Base-by-base conservation (phyloP, 1,140 invertebrate genomes). In the Orussus abietinus region DNA sequence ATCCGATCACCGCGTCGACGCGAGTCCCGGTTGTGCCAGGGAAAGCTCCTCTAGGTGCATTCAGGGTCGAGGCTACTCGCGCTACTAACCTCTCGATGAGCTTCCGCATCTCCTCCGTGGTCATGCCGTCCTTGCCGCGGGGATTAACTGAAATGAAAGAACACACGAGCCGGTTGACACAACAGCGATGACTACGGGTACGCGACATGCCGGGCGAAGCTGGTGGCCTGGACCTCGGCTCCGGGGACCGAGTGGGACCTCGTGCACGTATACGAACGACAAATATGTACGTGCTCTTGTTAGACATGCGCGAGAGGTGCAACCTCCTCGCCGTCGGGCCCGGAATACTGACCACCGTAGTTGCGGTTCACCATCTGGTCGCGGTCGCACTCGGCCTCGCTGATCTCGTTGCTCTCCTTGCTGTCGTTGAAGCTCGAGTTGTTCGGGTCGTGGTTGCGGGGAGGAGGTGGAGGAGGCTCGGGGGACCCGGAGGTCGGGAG, bases 81-180 rank as follows among this genome's bases (percentile, higher is more conserved):
- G 53, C 54, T 76, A 82, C 79, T 90, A 81, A 92, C 89, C 88
- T 92, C 82, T 93, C 90, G 78, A 93, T 89, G 75, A 93, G 85
- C 84, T 91, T 92, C 77, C 89, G 82, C 86, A 92, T 91, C 81
- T 92, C 90, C 78, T 92, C 89, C 75, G 86, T 89, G 78, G 86
- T 84, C 83, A 90, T 85, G 77, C 84, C 85, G 82, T 90, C 87
- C 86, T 90, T 89, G 75, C 72, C 73, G 72, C 77, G 79, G 67
- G 78, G 64, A 72, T 72, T 83, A 72, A 84, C 83, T 86, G 84
- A 76, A 86, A 85, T 77, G 71, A 78, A 66, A 60, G 64, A 72
- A 77, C 68, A 77, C 72, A 75, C 67, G 66, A 59, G 72, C 67
- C 71, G 47, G 64, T 62, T 70, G 57, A 62, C 58, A 69, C 64